Percentiles rank a stretch among this genome's conserved stretches.
These are phyloP conservation scores for Uloborus diversus DNA, from an alignment of 1,140 invertebrate genomes.

Conservation along the genomic window DNA sequence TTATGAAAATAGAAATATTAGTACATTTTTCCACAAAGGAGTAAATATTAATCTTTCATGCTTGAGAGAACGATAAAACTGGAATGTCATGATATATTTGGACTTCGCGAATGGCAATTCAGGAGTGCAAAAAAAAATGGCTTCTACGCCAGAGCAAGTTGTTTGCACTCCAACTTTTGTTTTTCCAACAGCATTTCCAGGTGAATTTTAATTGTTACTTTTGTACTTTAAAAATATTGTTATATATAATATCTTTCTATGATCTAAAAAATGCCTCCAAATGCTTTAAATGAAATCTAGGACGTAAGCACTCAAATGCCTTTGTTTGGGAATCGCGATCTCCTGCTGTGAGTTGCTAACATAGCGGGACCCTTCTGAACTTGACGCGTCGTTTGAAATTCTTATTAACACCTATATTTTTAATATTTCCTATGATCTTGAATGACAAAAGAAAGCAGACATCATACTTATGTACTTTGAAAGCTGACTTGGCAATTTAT, in stretches of 20 bases:
- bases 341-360: constrained; percentile 9
- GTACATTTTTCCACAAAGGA: too few species aligned
- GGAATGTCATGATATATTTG: too few species aligned
- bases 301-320: not conserved
- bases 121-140: constrained; percentile 52
- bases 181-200: constrained; percentile 55
- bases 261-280: not conserved
- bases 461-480: not conserved
- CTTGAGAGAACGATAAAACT: too few species aligned
- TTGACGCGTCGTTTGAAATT: not conserved
- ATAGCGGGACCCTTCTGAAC: not conserved
- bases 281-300: not conserved
- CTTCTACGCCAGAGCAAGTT: constrained; percentile 57
- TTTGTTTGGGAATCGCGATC: constrained; percentile 20
- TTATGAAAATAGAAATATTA: too few species aligned
- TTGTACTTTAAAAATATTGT: not conserved
- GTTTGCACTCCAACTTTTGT: constrained; percentile 58
- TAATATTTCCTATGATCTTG: not conserved
- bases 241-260: not conserved
- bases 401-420: not conserved
- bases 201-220: constrained; percentile 18
- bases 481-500: not conserved
- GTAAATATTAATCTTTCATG: too few species aligned
- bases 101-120: too few species aligned
- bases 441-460: not conserved